Conservation (phyloP, 1,140 invertebrate species). For the Oryctes rhinoceros region DNA sequence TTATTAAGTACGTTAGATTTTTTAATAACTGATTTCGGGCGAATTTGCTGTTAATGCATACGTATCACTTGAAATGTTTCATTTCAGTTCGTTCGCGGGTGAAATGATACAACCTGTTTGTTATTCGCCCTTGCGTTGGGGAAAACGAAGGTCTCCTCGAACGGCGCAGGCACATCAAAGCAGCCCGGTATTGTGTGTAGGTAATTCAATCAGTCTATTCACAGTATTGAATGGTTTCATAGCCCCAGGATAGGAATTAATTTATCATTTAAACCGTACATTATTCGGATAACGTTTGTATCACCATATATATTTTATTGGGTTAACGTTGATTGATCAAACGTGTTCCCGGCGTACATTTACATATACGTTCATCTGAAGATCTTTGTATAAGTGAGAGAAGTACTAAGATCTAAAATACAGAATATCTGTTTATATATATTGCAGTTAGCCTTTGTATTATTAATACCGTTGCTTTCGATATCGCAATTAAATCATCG, state of each 20-base stretch:
- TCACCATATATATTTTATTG: constrained; percentile 31
- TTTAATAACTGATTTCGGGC: too few species aligned
- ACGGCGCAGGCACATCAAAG: constrained; percentile 44
- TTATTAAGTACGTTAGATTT: too few species aligned
- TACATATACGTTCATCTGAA: not conserved
- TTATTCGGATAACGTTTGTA: constrained; percentile 44
- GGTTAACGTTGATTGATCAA: constrained; percentile 18
- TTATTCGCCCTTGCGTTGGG: not conserved
- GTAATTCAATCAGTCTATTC: constrained; percentile 50
- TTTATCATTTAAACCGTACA: constrained; percentile 45
- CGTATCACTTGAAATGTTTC: not conserved
- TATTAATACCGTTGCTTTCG: too few species aligned
- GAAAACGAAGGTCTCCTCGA: not conserved
- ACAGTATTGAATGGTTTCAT: constrained; percentile 47
- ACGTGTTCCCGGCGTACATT: not conserved
- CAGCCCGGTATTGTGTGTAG: constrained; percentile 44
- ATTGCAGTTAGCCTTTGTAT: too few species aligned
- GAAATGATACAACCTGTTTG: constrained; percentile 17
- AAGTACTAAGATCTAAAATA: too few species aligned
- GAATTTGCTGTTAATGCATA: too few species aligned
- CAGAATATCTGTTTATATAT: too few species aligned
- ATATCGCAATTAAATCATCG: too few species aligned
- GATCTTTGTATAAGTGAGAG: too few species aligned
- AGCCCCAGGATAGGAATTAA: constrained; percentile 46
- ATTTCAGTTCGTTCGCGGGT: not conserved